Base-by-base conservation (phyloP, 2,888 invertebrate genomes). In the Entomobrya proxima region DNA sequence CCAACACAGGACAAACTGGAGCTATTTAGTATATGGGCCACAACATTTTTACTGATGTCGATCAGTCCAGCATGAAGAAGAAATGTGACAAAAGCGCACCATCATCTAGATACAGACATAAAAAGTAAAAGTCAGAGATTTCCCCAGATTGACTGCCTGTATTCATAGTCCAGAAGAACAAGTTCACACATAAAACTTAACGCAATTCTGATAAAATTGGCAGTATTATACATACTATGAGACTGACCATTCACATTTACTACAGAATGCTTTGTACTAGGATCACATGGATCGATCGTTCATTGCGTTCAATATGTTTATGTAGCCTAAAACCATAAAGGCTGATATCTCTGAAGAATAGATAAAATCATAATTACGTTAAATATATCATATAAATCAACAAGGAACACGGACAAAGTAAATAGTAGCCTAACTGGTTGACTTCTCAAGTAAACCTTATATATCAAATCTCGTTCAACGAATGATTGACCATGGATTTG, bases 311-410 rank as follows among this genome's bases (percentile, higher is more conserved):
- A n/a, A n/a, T n/a, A n/a, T n/a, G n/a, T n/a, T n/a, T n/a, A n/a
- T n/a, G n/a, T n/a, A n/a, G n/a, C n/a, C n/a, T n/a, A n/a, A 50
- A 18, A 50, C 18, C 18, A 50, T 18, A 13, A 50, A 50, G n/a
- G 50, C n/a, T 47, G 9, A 4, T 58, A 15, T 11, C 1, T 30
- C 55, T 11, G 4, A 52, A 24, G 69, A 69, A 69, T 7, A 47
- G 69, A 69, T 69, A 69, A 69, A 27, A 69, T 69, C 69, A 69
- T 69, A 69, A 69, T 69, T 69, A 47, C 47, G 35, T 61, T n/a
- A n/a, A 32, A 61, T n/a, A n/a, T 64, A 18, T 47, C n/a, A 47
- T 69, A 27, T 47, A 52, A 52, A 52, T 52, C 24, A 21, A 32
- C 32, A n/a, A 35, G 3, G n/a, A 69, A 40, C n/a, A 40, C 37